Percentiles rank a stretch among this genome's conserved stretches.
Evolutionary conservation across 2,797 vertebrate genomes (phyloP).

Genomic region (Monodelphis domestica): DNA sequence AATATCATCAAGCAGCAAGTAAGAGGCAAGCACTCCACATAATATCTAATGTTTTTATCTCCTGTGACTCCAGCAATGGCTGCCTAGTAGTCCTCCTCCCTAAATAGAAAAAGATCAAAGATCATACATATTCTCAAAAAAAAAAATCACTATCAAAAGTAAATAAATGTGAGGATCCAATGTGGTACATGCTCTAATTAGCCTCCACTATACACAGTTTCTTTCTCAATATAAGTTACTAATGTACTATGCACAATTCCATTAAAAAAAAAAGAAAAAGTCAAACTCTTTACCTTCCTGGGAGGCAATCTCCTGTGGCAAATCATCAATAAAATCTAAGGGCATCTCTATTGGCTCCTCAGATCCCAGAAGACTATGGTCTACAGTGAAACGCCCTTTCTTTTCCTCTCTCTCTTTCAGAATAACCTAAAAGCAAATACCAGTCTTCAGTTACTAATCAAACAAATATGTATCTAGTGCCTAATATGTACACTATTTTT

Average conservation of each 20-base stretch:
- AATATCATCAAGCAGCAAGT: no score
- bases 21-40: no score
- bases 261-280: constrained; percentile 1
- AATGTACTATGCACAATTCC: constrained; percentile 9
- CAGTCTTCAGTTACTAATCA: constrained; percentile 53
- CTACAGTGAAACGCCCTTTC: constrained; percentile 92
- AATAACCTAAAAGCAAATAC: constrained; percentile 90
- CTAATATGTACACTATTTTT: constrained; percentile 21
- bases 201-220: constrained; percentile 8
- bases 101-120: neutral
- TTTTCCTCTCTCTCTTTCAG: constrained; percentile 98
- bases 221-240: neutral
- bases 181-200: neutral
- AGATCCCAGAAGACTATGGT: constrained; percentile 87
- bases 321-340: constrained; percentile 90
- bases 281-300: constrained; percentile 90
- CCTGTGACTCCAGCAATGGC: no score
- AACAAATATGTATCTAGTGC: constrained; percentile 4
- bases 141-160: constrained; percentile 38
- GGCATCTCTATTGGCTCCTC: constrained; percentile 91
- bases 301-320: constrained; percentile 91
- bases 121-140: constrained; percentile 28
- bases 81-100: no score
- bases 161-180: neutral
- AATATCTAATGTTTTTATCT: no score